Evolutionary conservation across 1,140 invertebrate species (phyloP).

Genomic region (Drosophila pruinosa): DNA sequence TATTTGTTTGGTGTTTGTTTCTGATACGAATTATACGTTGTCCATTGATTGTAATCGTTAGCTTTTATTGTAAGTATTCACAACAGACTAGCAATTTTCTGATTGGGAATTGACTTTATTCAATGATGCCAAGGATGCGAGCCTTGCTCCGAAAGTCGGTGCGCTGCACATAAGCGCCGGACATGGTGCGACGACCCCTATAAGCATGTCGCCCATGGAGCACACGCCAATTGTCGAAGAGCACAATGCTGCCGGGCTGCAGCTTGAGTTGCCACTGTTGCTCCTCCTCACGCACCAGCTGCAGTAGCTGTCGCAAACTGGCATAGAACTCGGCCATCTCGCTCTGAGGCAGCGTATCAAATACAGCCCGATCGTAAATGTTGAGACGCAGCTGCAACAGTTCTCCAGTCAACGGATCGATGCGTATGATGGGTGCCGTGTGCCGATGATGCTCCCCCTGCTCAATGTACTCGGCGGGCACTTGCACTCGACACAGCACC

Average conservation of each 20-base stretch:
- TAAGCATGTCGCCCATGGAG: constrained; percentile 88
- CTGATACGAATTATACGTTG: constrained; percentile 60
- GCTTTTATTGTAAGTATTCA: constrained; percentile 71
- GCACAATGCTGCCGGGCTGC: constrained; percentile 86
- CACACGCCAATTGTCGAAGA: constrained; percentile 90
- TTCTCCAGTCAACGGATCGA: constrained; percentile 83
- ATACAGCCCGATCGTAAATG: constrained; percentile 87
- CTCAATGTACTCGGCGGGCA: constrained; percentile 87
- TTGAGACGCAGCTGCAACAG: constrained; percentile 87
- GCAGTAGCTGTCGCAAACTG: constrained; percentile 85
- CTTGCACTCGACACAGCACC: constrained; percentile 84
- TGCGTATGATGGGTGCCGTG: constrained; percentile 84
- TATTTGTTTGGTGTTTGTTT: constrained; percentile 49
- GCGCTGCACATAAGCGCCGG: constrained; percentile 86
- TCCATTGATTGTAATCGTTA: constrained; percentile 70
- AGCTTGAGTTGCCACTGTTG: constrained; percentile 86
- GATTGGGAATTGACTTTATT: constrained; percentile 28
- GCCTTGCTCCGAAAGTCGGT: constrained; percentile 86
- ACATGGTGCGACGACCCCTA: constrained; percentile 85
- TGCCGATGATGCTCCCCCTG: constrained; percentile 84
- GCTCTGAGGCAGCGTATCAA: constrained; percentile 84
- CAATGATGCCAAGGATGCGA: constrained; percentile 83
- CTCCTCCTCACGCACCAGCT: constrained; percentile 83
- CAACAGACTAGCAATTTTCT: constrained; percentile 22
- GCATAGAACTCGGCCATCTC: constrained; percentile 86